phyloP scores from a whole-genome alignment of 2,113 vertebrate species.

The Pterocles gutturalis region DNA sequence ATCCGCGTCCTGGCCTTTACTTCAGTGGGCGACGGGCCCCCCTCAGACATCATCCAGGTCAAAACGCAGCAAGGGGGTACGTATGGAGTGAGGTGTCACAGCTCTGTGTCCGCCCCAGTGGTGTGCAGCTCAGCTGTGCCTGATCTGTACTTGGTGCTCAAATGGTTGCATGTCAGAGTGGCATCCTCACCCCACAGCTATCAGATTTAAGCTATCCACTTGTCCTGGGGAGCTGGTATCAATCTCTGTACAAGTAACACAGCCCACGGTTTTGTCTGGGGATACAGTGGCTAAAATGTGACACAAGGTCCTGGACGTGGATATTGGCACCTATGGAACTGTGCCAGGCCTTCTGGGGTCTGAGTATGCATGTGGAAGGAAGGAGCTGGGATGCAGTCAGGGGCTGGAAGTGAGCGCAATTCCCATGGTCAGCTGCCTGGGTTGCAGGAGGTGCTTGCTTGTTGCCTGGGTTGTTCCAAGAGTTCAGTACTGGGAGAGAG shows the following conservation, averaged over 20 bases:
- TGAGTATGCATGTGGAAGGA: neutral
- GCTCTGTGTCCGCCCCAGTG: fast-evolving
- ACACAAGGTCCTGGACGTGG: neutral
- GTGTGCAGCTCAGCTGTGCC: fast-evolving
- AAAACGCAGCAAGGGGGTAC: slow-evolving; percentile 95
- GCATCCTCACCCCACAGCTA: neutral
- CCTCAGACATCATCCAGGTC: slow-evolving; percentile 91
- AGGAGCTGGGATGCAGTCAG: neutral
- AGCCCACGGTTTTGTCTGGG: neutral
- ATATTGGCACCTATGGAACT: fast-evolving
- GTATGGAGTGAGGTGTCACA: neutral
- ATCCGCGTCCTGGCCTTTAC: slow-evolving; percentile 93
- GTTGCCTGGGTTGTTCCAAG: neutral
- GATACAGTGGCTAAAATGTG: neutral
- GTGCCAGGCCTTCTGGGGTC: neutral
- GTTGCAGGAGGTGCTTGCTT: neutral
- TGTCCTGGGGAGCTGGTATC: neutral
- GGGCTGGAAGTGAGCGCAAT: neutral
- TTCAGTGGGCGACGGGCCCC: slow-evolving; percentile 92
- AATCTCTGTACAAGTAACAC: neutral
- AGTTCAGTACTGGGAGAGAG: neutral
- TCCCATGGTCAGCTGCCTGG: neutral
- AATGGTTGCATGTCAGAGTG: neutral
- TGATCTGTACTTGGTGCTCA: neutral
- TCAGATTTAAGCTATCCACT: neutral